These are phyloP conservation scores for Ellobium chinense DNA, from an alignment of 2,888 invertebrate species.

Conservation along the genomic window DNA sequence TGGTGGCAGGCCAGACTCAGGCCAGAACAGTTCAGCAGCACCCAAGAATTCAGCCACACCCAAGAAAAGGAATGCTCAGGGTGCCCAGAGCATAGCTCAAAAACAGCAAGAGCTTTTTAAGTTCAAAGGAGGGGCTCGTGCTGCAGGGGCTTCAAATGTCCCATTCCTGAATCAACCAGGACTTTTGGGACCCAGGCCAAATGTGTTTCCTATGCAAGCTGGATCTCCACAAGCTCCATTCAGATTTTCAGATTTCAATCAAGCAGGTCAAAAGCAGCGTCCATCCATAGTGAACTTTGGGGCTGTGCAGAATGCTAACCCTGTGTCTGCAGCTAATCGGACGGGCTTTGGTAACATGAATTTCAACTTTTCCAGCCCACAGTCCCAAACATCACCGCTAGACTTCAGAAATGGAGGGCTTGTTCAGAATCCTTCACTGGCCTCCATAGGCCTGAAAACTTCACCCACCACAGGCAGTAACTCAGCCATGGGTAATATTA, in stretches of 20 bases:
- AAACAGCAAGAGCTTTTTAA: constrained; percentile 32
- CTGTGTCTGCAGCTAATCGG: not conserved
- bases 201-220: constrained; percentile 3
- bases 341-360: constrained; percentile 9
- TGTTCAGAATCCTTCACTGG: not conserved
- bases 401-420: not conserved
- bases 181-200: constrained; percentile 26
- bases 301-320: not conserved
- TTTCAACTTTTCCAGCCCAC: constrained; percentile 29
- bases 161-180: constrained; percentile 30
- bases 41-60: not conserved
- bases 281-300: not conserved
- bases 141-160: not conserved
- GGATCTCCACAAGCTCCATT: not conserved
- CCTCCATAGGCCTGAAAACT: not conserved
- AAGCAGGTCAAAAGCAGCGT: constrained; percentile 16
- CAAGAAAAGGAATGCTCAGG: constrained; percentile 37
- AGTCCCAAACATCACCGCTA: not conserved
- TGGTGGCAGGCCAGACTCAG: not conserved
- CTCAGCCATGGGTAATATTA: not conserved
- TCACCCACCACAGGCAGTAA: not conserved
- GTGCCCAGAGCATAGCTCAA: constrained; percentile 23
- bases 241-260: not conserved
- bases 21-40: not conserved
- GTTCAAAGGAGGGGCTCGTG: constrained; percentile 17